phyloP scores from a whole-genome alignment of 23 tunicate species.

The Pegea sp. region DNA sequence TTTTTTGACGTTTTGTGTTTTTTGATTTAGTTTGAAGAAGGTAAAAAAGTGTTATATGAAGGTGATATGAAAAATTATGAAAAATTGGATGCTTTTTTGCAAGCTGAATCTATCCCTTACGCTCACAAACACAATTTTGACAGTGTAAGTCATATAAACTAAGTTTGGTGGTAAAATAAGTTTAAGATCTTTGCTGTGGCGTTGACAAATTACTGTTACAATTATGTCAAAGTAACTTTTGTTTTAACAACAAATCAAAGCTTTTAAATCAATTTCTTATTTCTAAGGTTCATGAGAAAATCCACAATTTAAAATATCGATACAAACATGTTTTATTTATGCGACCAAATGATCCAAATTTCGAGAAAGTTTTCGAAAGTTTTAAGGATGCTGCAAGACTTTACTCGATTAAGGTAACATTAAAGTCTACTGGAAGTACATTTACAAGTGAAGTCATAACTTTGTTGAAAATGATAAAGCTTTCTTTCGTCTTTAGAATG shows the following conservation, averaged over 20 bases:
- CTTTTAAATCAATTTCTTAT: too few species aligned
- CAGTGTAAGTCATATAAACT: too few species aligned
- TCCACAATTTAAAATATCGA: neutral
- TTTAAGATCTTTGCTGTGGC: too few species aligned
- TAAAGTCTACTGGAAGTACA: too few species aligned
- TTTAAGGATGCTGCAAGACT: constrained; percentile 50
- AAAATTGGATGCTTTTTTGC: constrained; percentile 29
- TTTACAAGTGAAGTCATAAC: neutral
- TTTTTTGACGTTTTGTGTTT: neutral
- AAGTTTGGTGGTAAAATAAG: too few species aligned
- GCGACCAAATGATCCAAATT: constrained; percentile 21
- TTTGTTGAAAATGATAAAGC: neutral
- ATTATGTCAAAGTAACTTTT: too few species aligned
- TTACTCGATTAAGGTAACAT: constrained; percentile 9
- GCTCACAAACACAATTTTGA: constrained; percentile 21
- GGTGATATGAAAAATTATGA: constrained; percentile 24
- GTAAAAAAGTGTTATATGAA: constrained; percentile 15
- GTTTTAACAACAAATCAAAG: too few species aligned
- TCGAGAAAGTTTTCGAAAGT: constrained; percentile 15
- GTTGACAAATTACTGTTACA: too few species aligned
- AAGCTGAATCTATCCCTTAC: constrained; percentile 37
- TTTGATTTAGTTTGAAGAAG: constrained; percentile 44
- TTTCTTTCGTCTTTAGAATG: constrained; percentile 11
- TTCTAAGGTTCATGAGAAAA: too few species aligned
- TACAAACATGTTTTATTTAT: constrained; percentile 57